Conservation (phyloP, 2,888 invertebrate genomes). For the Cataglyphis altisquamis region DNA sequence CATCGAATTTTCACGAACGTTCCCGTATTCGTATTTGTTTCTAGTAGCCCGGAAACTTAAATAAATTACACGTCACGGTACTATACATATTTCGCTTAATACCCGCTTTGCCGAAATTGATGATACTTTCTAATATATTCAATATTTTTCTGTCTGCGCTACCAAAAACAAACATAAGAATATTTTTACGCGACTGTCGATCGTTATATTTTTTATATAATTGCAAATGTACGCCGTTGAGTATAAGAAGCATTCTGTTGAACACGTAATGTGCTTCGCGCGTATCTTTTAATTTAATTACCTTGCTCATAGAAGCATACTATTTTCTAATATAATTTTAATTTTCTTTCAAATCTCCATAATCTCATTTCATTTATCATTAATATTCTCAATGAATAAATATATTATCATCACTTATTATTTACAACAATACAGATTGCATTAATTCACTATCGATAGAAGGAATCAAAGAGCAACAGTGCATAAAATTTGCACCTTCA, state of each 20-base stretch:
- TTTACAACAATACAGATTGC: constrained; percentile 1
- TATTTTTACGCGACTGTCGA: background rate
- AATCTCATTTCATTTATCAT: background rate
- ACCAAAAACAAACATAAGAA: background rate
- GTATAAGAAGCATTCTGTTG: background rate
- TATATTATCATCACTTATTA: background rate
- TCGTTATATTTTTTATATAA: background rate
- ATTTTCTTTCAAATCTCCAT: background rate
- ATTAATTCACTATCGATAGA: constrained; percentile 17
- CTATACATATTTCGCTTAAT: background rate
- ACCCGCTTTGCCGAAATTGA: constrained; percentile 5
- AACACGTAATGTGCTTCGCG: background rate
- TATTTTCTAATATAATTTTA: background rate
- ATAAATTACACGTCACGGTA: background rate
- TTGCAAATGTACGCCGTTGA: background rate
- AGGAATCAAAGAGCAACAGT: constrained; percentile 25
- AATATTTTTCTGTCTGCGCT: background rate
- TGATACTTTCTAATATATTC: background rate
- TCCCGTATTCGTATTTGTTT: background rate
- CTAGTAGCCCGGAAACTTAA: background rate
- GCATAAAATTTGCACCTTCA: constrained; percentile 34
- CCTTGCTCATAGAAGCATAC: background rate
- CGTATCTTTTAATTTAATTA: background rate
- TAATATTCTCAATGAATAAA: background rate
- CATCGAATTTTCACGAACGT: constrained; percentile 22